Base-by-base conservation (phyloP, 2,113 vertebrate genomes). In the Onychorhynchus coronatus region DNA sequence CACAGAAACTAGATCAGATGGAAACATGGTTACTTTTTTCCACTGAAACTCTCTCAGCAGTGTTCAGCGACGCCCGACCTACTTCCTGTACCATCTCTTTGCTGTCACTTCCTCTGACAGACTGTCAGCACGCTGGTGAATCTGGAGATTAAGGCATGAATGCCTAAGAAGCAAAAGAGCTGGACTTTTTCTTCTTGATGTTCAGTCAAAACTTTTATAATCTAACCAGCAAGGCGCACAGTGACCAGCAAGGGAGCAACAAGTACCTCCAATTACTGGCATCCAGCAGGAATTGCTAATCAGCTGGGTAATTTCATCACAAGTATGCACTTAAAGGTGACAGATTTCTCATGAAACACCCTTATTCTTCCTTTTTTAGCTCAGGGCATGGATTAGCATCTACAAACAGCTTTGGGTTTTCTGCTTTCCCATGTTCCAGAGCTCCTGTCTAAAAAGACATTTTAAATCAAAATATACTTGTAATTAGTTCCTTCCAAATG, bases 71-170 rank as follows among this genome's bases (percentile, higher is more conserved):
- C 2, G 7, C 85, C 83, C 77, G 8, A 91, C 90, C 94, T 90
- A 96, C 61, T 95, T 96, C 82, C 83, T 72, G 63, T 11, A 27
- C 46, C 76, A 42, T 53, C 59, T 41, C 91, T 95, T 77, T 67
- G 75, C 87, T 88, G 65, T 96, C 86, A 94, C 91, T 96, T 97
- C 92, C 94, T 97, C 50, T 84, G 93, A 93, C 88, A 81, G 65
- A 63, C 85, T 94, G 73, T 95, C 86, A 95, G 90, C 79, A 46
- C 0, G 4, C 62, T 24, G 14, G 11, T 52, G 86, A 94, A 90
- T 15, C 41, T 72, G 88, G 52, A 82, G 85, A 71, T 77, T 35
- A 80, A 89, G 75, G 92, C 92, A 88, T 4, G 31, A 79, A 86
- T 4, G 68, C 47, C 65, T 81, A 41, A 46, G 71, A 95, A 93